A percentile compares a stretch with the other conserved stretches of the same genome.
Conservation (phyloP, 2,113 vertebrate species). For the Heterochromis multidens region DNA sequence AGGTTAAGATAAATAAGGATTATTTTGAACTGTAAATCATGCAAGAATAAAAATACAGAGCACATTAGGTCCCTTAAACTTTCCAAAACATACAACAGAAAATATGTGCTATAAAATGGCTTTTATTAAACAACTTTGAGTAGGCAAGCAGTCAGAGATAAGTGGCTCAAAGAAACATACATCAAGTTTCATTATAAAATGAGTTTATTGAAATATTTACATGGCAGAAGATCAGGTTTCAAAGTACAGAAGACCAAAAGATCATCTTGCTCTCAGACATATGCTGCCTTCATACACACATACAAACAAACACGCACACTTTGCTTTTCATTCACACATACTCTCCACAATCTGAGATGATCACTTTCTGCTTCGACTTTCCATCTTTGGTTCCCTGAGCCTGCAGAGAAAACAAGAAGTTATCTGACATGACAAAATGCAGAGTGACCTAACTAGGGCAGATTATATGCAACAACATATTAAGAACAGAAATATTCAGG, state of each 20-base stretch:
- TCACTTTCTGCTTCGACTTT: constrained; percentile 93
- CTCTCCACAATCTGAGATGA: constrained; percentile 93
- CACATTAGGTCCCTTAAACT: neutral
- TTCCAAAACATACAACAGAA: neutral
- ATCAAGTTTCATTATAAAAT: constrained; percentile 47
- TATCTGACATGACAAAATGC: neutral
- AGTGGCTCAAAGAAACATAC: neutral
- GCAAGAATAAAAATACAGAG: neutral
- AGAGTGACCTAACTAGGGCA: no score
- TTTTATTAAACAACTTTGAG: neutral
- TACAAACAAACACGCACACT: neutral
- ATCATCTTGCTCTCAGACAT: neutral
- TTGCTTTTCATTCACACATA: constrained; percentile 72
- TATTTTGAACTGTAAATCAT: neutral
- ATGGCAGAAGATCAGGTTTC: constrained; percentile 40
- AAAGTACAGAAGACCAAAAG: constrained; percentile 22
- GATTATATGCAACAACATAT: no score
- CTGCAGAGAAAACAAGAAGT: constrained; percentile 57
- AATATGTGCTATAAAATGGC: accelerated
- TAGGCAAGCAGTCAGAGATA: neutral
- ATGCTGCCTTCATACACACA: neutral
- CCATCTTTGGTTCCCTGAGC: constrained; percentile 92
- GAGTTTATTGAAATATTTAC: constrained; percentile 78
- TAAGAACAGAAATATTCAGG: no score
- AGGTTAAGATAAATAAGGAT: neutral